A percentile compares a stretch with the other conserved stretches of the same genome.
Conservation (phyloP, 2,888 invertebrate species). For the Eumacrocentrus americanus region DNA sequence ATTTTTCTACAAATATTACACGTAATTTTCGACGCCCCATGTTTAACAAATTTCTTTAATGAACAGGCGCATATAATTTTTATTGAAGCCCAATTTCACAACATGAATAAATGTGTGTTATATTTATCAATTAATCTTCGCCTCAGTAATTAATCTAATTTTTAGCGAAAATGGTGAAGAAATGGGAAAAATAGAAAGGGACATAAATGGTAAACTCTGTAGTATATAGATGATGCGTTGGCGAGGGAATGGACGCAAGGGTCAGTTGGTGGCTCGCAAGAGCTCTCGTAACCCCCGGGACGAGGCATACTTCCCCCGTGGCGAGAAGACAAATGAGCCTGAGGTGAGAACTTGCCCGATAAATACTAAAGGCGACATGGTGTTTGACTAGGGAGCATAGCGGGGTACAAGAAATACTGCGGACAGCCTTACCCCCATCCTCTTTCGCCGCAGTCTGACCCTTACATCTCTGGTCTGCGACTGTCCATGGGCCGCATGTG, state of each 20-base stretch:
- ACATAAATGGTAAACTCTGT: neutral
- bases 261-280: slow-evolving; percentile 24
- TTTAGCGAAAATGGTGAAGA: neutral
- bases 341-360: slow-evolving; percentile 63
- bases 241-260: slow-evolving; percentile 8
- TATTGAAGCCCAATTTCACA: neutral
- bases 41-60: too few relatives aligned
- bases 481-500: slow-evolving; percentile 27
- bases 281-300: slow-evolving; percentile 32
- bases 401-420: slow-evolving; percentile 58
- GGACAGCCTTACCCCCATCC: slow-evolving; percentile 37
- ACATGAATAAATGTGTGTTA: too few relatives aligned
- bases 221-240: slow-evolving; percentile 5
- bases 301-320: slow-evolving; percentile 39
- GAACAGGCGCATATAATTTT: neutral
- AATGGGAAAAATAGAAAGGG: neutral
- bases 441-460: slow-evolving; percentile 25
- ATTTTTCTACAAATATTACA: too few relatives aligned
- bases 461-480: slow-evolving; percentile 20
- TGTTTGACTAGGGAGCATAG: slow-evolving; percentile 59
- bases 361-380: slow-evolving; percentile 62
- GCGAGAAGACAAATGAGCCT: slow-evolving; percentile 61
- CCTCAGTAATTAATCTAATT: neutral
- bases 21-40: too few relatives aligned
- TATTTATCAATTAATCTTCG: neutral